Percentiles rank a stretch among this genome's conserved stretches.
Conservation (phyloP, 1,140 invertebrate genomes). For the Heliconius nattereri region DNA sequence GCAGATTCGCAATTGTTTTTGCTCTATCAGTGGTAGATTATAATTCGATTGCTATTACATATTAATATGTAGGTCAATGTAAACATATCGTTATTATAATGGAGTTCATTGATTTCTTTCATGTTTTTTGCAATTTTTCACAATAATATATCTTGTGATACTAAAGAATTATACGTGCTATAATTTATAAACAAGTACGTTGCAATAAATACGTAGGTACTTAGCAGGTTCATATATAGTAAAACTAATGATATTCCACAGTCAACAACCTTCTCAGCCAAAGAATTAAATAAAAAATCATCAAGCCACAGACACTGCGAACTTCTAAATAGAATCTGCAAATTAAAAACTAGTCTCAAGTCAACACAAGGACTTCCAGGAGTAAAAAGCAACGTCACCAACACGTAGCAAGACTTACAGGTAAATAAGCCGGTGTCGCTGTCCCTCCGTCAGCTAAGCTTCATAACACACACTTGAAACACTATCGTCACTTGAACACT, state of each 20-base stretch:
- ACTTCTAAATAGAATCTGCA: slow-evolving; percentile 16
- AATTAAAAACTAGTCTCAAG: slow-evolving; percentile 31
- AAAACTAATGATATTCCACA: neutral
- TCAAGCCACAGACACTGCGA: neutral
- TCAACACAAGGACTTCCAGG: slow-evolving; percentile 47
- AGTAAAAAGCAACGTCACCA: slow-evolving; percentile 67
- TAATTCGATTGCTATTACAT: slow-evolving; percentile 19
- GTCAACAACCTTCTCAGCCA: neutral
- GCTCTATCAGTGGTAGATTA: neutral
- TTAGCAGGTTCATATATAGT: neutral
- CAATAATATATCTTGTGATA: neutral
- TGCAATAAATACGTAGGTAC: neutral
- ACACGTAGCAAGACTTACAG: slow-evolving; percentile 75
- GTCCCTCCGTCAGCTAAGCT: slow-evolving; percentile 70
- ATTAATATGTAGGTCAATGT: slow-evolving; percentile 26
- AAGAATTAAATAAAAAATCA: neutral
- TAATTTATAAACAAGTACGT: neutral
- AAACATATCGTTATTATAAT: slow-evolving; percentile 4
- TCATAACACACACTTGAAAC: slow-evolving; percentile 73
- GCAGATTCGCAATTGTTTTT: slow-evolving; percentile 3
- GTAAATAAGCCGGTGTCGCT: slow-evolving; percentile 69
- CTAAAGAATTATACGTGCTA: neutral
- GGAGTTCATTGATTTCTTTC: neutral
- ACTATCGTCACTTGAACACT: slow-evolving; percentile 69
- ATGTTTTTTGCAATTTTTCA: neutral